These are phyloP conservation scores for Ischnus inquisitorius DNA, from an alignment of 2,888 invertebrate species.

Conservation along the genomic window DNA sequence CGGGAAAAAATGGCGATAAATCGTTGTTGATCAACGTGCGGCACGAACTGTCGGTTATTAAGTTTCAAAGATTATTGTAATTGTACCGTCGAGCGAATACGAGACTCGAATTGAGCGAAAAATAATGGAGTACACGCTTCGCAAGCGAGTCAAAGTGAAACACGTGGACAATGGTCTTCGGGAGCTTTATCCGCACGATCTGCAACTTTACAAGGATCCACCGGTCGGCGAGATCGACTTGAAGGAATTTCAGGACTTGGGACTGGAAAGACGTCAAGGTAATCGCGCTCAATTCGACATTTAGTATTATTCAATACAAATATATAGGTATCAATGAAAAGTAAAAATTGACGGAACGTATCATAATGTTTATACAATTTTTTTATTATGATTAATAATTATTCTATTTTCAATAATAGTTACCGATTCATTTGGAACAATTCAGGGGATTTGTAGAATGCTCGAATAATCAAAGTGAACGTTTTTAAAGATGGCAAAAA, in stretches of 20 bases:
- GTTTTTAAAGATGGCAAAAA: neutral
- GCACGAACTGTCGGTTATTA: neutral
- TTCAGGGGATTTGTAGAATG: neutral
- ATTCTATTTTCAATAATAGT: neutral
- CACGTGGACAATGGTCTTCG: conserved; percentile 82
- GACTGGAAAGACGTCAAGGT: conserved; percentile 93
- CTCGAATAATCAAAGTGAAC: neutral
- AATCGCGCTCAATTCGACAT: conserved; percentile 18
- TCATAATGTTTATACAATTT: neutral
- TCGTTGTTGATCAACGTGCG: conserved; percentile 13
- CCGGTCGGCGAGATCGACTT: conserved; percentile 92
- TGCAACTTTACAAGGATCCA: conserved; percentile 92
- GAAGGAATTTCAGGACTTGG: conserved; percentile 95
- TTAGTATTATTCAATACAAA: neutral
- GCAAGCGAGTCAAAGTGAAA: conserved; percentile 59
- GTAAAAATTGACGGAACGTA: no score
- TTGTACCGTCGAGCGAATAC: neutral
- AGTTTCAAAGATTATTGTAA: neutral
- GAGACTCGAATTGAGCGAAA: neutral
- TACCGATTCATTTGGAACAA: neutral
- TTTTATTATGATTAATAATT: neutral
- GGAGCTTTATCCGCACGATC: conserved; percentile 87
- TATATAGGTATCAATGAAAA: no score
- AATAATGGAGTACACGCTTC: conserved; percentile 66
- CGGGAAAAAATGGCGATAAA: conserved; percentile 30